A percentile compares a stretch with the other conserved stretches of the same genome.
phyloP scores from a whole-genome alignment of 2,888 invertebrate genomes.

The Tipula helvola region DNA sequence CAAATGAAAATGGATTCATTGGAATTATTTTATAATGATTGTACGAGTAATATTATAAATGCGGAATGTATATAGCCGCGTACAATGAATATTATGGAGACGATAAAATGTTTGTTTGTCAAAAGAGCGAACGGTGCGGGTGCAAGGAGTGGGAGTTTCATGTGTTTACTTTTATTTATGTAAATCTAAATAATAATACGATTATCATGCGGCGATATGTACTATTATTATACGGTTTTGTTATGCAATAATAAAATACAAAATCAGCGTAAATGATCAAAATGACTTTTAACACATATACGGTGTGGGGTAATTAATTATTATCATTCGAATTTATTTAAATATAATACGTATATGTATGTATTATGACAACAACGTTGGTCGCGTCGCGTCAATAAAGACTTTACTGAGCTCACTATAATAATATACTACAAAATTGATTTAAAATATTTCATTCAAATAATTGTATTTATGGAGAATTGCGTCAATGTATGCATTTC shows the following conservation, averaged over 20 bases:
- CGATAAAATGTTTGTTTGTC: neutral
- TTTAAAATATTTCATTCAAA: neutral
- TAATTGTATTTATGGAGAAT: neutral
- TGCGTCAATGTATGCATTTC: neutral
- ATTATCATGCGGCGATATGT: neutral
- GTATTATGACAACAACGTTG: neutral
- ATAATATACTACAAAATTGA: neutral
- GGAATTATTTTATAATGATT: neutral
- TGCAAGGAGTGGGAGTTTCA: neutral
- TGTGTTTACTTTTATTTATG: neutral
- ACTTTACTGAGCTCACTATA: neutral
- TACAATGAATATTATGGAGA: neutral
- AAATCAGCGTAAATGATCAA: neutral
- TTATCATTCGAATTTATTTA: neutral
- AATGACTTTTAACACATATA: neutral
- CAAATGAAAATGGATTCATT: neutral
- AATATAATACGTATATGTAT: no score
- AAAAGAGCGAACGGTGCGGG: neutral
- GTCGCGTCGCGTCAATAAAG: neutral
- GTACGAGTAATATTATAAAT: neutral
- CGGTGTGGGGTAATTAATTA: neutral
- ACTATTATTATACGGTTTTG: neutral
- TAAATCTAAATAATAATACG: neutral
- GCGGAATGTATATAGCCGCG: neutral
- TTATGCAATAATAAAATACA: neutral